phyloP scores from a whole-genome alignment of 1,140 invertebrate species.

The Pseudomyrmex sp. region DNA sequence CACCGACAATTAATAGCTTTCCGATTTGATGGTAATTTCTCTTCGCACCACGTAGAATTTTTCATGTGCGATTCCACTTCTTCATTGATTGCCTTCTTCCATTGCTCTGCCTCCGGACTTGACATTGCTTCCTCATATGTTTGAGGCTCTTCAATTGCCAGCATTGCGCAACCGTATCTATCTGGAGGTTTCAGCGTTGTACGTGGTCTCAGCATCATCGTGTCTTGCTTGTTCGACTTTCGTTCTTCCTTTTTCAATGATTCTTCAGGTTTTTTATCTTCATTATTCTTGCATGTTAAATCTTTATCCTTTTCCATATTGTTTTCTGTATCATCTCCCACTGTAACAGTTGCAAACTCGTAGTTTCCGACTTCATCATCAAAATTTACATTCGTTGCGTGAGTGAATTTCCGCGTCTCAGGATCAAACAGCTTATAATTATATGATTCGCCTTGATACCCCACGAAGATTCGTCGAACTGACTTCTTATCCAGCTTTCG shows the following conservation, averaged over 20 bases:
- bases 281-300: too few relatives aligned
- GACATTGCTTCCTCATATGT: too few relatives aligned
- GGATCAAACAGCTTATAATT: constrained; percentile 19
- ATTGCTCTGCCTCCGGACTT: too few relatives aligned
- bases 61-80: too few relatives aligned
- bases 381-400: constrained; percentile 5
- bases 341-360: not conserved
- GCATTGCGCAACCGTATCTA: too few relatives aligned
- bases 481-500: not conserved
- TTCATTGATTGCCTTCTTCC: too few relatives aligned
- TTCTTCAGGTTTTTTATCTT: too few relatives aligned
- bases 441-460: constrained; percentile 3
- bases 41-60: too few relatives aligned
- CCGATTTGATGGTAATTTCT: too few relatives aligned
- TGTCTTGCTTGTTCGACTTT: not conserved
- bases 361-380: constrained; percentile 1
- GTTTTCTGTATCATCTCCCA: not conserved
- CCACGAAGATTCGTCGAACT: constrained; percentile 10
- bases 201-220: not conserved
- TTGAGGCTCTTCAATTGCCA: too few relatives aligned
- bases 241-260: not conserved
- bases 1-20: too few relatives aligned
- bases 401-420: not conserved
- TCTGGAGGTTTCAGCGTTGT: not conserved
- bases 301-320: not conserved